Evolutionary conservation across 2,888 invertebrate species (phyloP).

Genomic region (Chymomyza fuscimana): DNA sequence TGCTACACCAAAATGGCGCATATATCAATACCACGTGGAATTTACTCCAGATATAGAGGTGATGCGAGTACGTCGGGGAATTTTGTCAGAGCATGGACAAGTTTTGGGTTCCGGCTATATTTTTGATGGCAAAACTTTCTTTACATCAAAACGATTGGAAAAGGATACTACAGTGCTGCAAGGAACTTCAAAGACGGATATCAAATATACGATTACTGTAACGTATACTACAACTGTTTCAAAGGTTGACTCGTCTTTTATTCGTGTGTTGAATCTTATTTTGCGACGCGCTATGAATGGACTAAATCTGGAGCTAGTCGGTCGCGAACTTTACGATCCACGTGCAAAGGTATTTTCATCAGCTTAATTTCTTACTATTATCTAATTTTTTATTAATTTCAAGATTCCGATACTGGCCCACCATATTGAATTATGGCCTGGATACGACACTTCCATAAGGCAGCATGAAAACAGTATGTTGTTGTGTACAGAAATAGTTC

Average conservation of each 20-base stretch:
- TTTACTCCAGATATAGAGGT: slow-evolving; percentile 86
- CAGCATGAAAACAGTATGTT: slow-evolving; percentile 89
- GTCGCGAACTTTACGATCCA: slow-evolving; percentile 87
- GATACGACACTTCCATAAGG: slow-evolving; percentile 90
- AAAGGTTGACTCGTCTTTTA: slow-evolving; percentile 85
- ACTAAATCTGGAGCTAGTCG: slow-evolving; percentile 85
- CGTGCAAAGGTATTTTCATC: slow-evolving; percentile 81
- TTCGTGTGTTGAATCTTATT: slow-evolving; percentile 90
- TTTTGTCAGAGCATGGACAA: slow-evolving; percentile 83
- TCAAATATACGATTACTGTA: slow-evolving; percentile 81
- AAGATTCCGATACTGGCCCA: slow-evolving; percentile 83
- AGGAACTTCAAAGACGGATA: slow-evolving; percentile 82
- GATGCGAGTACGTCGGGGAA: slow-evolving; percentile 82
- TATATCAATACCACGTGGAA: slow-evolving; percentile 88
- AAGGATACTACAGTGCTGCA: slow-evolving; percentile 82
- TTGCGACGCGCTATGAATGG: slow-evolving; percentile 83
- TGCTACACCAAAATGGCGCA: slow-evolving; percentile 84
- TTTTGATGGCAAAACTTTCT: slow-evolving; percentile 88
- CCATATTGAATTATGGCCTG: slow-evolving; percentile 90
- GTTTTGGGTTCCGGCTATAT: slow-evolving; percentile 83
- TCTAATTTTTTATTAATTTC: not conserved
- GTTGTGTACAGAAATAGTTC: slow-evolving; percentile 89
- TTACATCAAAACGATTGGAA: slow-evolving; percentile 82
- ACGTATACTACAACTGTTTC: slow-evolving; percentile 84
- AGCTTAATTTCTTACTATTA: no score